A percentile compares a stretch with the other conserved stretches of the same genome.
Conservation (phyloP, 2,888 invertebrate species). For the Chloroclysta siterata region DNA sequence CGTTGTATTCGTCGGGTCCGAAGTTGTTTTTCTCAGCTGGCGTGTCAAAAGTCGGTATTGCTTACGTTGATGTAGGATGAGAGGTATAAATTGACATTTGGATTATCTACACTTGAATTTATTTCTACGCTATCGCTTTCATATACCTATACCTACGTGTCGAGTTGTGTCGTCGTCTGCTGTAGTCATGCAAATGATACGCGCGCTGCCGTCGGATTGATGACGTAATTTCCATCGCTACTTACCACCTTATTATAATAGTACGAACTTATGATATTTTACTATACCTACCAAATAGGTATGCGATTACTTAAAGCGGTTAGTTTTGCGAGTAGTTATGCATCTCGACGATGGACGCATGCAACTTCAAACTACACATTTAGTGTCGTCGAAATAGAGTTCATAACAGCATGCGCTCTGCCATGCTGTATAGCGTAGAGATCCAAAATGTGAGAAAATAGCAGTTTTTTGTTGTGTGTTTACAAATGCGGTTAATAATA, state of each 20-base stretch:
- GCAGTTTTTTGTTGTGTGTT: too few species aligned
- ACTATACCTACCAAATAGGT: conserved; percentile 9
- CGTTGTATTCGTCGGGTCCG: conserved; percentile 5
- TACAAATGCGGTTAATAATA: too few species aligned
- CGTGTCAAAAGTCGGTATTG: background rate
- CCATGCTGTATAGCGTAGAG: too few species aligned
- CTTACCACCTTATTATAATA: conserved; percentile 8
- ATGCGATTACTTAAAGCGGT: conserved; percentile 5
- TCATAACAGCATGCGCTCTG: too few species aligned
- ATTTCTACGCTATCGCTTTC: conserved; percentile 42
- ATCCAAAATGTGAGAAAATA: too few species aligned
- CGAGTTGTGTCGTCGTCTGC: conserved; percentile 19
- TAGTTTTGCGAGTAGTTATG: too few species aligned
- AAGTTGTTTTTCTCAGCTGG: background rate
- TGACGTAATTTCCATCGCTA: conserved; percentile 58
- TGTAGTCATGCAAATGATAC: conserved; percentile 58
- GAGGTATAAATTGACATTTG: conserved; percentile 30
- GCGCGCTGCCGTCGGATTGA: conserved; percentile 48
- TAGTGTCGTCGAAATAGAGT: too few species aligned
- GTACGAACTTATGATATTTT: conserved; percentile 2
- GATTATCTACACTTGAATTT: conserved; percentile 37
- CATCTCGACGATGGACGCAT: too few species aligned
- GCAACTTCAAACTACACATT: too few species aligned
- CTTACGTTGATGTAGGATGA: background rate
- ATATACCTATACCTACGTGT: conserved; percentile 40